Conservation (phyloP, 2,113 vertebrate species). For the Lasiurus cinereus region DNA sequence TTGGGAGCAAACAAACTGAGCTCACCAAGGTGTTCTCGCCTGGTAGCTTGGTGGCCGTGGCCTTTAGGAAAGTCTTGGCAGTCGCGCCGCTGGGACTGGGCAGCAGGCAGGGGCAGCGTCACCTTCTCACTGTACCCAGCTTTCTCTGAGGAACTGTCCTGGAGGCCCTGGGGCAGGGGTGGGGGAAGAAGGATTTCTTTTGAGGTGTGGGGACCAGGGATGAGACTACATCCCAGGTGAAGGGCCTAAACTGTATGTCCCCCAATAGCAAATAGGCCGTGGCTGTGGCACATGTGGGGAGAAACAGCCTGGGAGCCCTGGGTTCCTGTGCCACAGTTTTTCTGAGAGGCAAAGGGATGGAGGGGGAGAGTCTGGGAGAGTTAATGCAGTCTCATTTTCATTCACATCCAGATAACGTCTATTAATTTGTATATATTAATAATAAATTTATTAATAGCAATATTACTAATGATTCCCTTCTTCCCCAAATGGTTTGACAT, state of each 20-base stretch:
- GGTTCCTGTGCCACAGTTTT: not conserved
- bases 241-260: not conserved
- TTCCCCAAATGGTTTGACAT: not conserved
- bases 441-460: not conserved
- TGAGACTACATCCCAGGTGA: not conserved
- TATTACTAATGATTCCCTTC: not conserved
- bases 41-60: not conserved
- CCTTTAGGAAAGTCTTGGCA: constrained; percentile 74
- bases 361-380: not conserved
- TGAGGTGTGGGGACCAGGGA: not conserved
- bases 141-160: constrained; percentile 22
- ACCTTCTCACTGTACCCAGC: not conserved
- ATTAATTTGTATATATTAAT: not conserved
- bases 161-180: not conserved
- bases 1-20: constrained; percentile 71
- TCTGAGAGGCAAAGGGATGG: not conserved
- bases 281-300: not conserved
- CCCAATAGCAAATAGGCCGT: not conserved
- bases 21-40: constrained; percentile 66
- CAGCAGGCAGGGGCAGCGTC: not conserved
- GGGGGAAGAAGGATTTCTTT: not conserved
- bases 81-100: accelerated
- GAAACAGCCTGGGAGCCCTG: not conserved
- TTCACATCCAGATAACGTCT: not conserved
- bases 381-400: not conserved